Evolutionary conservation across 2,113 vertebrate species (phyloP).

Genomic region (Callionymus lyra): DNA sequence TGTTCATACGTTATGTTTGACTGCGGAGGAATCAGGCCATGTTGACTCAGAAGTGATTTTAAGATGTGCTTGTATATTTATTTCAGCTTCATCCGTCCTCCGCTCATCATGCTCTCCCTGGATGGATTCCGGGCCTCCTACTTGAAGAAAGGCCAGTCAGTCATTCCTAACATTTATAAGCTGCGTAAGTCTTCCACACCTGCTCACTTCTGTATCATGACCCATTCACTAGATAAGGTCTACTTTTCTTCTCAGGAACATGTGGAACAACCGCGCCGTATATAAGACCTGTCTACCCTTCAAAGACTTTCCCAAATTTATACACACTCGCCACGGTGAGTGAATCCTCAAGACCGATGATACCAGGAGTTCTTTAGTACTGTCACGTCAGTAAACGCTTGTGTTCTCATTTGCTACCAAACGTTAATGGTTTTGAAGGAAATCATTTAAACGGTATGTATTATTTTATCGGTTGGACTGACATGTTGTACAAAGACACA

Average conservation of each 20-base stretch:
- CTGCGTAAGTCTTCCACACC: conserved; percentile 64
- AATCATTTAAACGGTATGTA: too few relatives aligned
- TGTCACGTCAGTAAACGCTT: too few relatives aligned
- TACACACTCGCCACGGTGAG: conserved; percentile 93
- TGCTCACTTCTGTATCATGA: background rate
- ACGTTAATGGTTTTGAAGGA: too few relatives aligned
- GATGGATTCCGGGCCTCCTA: conserved; percentile 93
- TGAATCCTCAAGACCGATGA: background rate
- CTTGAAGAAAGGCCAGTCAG: conserved; percentile 83
- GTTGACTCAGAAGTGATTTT: too few relatives aligned
- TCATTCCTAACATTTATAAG: conserved; percentile 93
- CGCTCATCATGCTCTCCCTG: conserved; percentile 91
- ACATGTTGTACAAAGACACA: too few relatives aligned
- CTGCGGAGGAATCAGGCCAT: too few relatives aligned
- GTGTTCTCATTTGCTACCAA: too few relatives aligned
- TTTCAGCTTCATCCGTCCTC: conserved; percentile 80
- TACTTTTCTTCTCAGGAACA: conserved; percentile 61
- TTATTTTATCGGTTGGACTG: too few relatives aligned
- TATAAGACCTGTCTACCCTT: conserved; percentile 92
- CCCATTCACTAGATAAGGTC: background rate
- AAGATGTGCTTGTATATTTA: background rate
- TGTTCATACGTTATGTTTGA: too few relatives aligned
- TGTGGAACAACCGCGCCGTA: conserved; percentile 89
- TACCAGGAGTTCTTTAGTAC: too few relatives aligned
- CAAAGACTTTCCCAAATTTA: conserved; percentile 94